phyloP scores from a whole-genome alignment of 2,888 invertebrate species.

The Campaea margaritaria region DNA sequence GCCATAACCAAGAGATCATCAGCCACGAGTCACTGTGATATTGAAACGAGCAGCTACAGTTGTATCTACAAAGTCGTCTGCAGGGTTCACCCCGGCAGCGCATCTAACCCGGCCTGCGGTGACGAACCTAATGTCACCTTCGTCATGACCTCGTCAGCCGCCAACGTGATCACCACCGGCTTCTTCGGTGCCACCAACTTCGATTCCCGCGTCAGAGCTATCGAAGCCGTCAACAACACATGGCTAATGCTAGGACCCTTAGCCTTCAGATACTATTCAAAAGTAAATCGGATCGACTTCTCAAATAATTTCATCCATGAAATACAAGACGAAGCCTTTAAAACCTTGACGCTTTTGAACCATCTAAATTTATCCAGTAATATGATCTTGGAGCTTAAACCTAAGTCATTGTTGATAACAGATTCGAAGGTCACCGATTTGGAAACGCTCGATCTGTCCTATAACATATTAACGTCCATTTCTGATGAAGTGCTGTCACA shows the following conservation, averaged over 20 bases:
- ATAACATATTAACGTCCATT: constrained; percentile 57
- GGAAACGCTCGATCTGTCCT: constrained; percentile 61
- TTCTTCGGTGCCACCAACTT: constrained; percentile 75
- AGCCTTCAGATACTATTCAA: constrained; percentile 64
- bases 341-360: constrained; percentile 47
- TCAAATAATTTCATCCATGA: constrained; percentile 56
- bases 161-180: constrained; percentile 48
- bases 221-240: constrained; percentile 53
- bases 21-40: constrained; percentile 48
- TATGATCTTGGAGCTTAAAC: constrained; percentile 51
- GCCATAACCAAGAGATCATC: constrained; percentile 26
- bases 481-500: constrained; percentile 49
- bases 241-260: constrained; percentile 58
- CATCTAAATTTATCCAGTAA: constrained; percentile 67
- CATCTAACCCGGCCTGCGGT: constrained; percentile 53
- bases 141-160: constrained; percentile 50
- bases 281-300: constrained; percentile 54
- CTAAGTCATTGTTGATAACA: constrained; percentile 51
- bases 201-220: constrained; percentile 63
- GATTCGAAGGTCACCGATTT: constrained; percentile 47
- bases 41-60: constrained; percentile 28
- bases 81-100: constrained; percentile 49
- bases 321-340: constrained; percentile 61
- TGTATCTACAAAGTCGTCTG: constrained; percentile 66
- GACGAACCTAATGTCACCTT: constrained; percentile 58